Conservation (phyloP, 2,888 invertebrate genomes). For the Acanthosepion esculentum region DNA sequence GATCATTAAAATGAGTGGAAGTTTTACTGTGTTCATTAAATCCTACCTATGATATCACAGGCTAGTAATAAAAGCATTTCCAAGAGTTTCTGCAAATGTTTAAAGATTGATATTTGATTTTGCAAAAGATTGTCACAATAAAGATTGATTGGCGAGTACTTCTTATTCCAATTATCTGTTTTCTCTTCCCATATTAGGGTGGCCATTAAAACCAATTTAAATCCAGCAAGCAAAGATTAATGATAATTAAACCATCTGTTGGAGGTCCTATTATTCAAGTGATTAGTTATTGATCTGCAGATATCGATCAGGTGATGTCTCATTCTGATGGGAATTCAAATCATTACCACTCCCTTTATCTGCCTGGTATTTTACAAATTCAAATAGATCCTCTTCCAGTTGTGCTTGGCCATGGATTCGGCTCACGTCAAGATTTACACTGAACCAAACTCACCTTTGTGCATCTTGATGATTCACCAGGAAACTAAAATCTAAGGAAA, state of each 20-base stretch:
- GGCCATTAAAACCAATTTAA: neutral
- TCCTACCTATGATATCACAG: no score
- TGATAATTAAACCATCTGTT: neutral
- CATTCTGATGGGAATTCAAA: constrained; percentile 2
- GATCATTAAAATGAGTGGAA: no score
- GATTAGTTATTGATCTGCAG: constrained; percentile 20
- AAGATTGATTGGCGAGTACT: no score
- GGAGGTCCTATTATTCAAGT: neutral
- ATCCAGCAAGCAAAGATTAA: constrained; percentile 33
- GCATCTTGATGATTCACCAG: neutral
- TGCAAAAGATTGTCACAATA: no score
- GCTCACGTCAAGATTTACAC: neutral
- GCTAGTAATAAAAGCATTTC: no score
- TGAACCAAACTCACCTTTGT: neutral
- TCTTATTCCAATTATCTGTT: neutral
- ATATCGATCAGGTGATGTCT: neutral
- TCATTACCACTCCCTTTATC: neutral
- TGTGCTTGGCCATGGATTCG: neutral
- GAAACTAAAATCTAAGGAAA: neutral
- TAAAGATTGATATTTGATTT: no score
- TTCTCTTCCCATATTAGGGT: neutral
- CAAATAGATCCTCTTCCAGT: neutral
- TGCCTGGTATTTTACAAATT: neutral
- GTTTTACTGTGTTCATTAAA: no score
- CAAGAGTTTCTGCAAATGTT: no score